Evolutionary conservation across 1,140 invertebrate species (phyloP).

Genomic region (Colletes latitarsis): DNA sequence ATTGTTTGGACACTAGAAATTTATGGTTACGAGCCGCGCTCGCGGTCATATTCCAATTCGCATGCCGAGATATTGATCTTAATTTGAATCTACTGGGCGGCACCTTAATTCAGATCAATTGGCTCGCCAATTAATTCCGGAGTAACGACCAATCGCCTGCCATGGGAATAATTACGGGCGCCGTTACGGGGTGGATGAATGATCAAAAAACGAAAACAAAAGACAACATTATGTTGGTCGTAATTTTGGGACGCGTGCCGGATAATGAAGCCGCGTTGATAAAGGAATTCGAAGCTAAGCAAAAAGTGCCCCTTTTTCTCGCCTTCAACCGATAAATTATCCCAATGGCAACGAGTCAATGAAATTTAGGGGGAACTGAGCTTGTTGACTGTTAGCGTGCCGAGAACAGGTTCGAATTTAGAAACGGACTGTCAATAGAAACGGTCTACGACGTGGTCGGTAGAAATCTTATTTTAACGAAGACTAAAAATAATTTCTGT

Average conservation of each 20-base stretch:
- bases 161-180: slow-evolving; percentile 50
- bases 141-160: slow-evolving; percentile 50
- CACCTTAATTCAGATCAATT: slow-evolving; percentile 62
- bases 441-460: too few species aligned
- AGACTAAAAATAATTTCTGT: not conserved
- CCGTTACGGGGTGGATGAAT: not conserved
- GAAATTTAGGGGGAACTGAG: too few species aligned
- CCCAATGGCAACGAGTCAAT: not conserved
- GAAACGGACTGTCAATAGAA: too few species aligned
- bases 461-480: too few species aligned
- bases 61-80: slow-evolving; percentile 60
- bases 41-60: slow-evolving; percentile 56
- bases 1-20: slow-evolving; percentile 54
- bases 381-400: too few species aligned
- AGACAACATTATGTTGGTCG: not conserved
- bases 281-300: too few species aligned
- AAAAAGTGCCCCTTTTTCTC: too few species aligned
- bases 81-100: slow-evolving; percentile 62
- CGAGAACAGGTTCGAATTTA: too few species aligned
- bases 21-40: slow-evolving; percentile 48
- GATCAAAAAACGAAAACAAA: not conserved
- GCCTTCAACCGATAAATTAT: not conserved
- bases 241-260: not conserved
- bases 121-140: slow-evolving; percentile 55
- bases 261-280: too few species aligned